Conservation (phyloP, 2,888 invertebrate species). For the Sinopyrophorus schimmeli region DNA sequence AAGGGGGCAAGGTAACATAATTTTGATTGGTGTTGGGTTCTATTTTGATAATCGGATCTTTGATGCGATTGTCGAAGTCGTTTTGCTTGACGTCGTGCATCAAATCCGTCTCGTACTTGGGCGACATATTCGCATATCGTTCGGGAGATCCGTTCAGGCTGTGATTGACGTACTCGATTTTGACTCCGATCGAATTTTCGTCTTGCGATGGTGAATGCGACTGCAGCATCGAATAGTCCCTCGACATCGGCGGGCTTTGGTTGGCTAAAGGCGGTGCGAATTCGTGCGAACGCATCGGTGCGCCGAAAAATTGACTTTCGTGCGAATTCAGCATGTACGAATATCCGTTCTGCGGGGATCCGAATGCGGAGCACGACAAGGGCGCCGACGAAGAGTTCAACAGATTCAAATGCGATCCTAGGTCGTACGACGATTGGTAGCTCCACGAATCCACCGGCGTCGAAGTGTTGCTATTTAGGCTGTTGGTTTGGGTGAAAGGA, state of each 20-base stretch:
- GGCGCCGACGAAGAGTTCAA: conserved; percentile 68
- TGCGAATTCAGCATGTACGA: conserved; percentile 71
- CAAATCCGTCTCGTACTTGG: conserved; percentile 62
- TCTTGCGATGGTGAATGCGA: conserved; percentile 62
- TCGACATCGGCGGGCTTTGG: conserved; percentile 65
- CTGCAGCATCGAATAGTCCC: conserved; percentile 69
- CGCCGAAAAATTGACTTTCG: conserved; percentile 69
- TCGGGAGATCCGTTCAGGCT: conserved; percentile 56
- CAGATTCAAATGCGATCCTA: conserved; percentile 74
- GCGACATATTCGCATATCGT: conserved; percentile 64
- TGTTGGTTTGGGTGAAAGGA: conserved; percentile 59
- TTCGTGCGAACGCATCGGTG: conserved; percentile 66
- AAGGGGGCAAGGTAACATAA: conserved; percentile 75
- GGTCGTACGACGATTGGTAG: conserved; percentile 76
- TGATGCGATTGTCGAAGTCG: conserved; percentile 52
- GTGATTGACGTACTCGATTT: conserved; percentile 57
- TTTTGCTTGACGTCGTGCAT: conserved; percentile 58
- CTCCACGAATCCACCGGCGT: conserved; percentile 76
- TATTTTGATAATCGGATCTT: conserved; percentile 49
- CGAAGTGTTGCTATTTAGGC: conserved; percentile 43
- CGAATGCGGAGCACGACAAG: conserved; percentile 69
- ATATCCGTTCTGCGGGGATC: conserved; percentile 62
- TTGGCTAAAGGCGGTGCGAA: conserved; percentile 60
- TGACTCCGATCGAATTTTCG: conserved; percentile 53
- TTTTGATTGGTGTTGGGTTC: conserved; percentile 58